A percentile compares a stretch with the other conserved stretches of the same genome.
Conservation (phyloP, 2,888 invertebrate genomes). For the Drosophila sordidapex region DNA sequence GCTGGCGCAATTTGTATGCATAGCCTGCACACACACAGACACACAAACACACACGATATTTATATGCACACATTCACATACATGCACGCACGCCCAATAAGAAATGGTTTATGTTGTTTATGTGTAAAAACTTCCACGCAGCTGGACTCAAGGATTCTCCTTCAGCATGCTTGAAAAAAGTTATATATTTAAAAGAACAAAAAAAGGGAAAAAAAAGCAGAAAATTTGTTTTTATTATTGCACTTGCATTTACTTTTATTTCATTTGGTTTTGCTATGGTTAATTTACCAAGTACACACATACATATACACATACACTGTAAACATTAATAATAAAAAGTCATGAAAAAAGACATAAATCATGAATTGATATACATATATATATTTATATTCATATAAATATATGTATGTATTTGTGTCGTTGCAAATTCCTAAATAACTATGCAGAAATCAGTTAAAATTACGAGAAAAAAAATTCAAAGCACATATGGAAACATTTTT, state of each 20-base stretch:
- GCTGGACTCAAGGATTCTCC: slow-evolving; percentile 4
- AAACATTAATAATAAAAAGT: slow-evolving; percentile 28
- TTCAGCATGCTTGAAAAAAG: slow-evolving; percentile 9
- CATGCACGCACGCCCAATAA: slow-evolving; percentile 20
- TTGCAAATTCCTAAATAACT: slow-evolving; percentile 52
- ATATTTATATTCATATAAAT: slow-evolving; percentile 20
- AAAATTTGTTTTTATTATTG: slow-evolving; percentile 36
- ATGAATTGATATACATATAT: slow-evolving; percentile 24
- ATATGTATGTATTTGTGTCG: slow-evolving; percentile 51
- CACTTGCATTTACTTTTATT: slow-evolving; percentile 54
- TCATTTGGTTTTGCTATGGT: slow-evolving; percentile 28
- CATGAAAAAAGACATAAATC: slow-evolving; percentile 10
- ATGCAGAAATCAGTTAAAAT: slow-evolving; percentile 15
- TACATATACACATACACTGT: slow-evolving; percentile 27
- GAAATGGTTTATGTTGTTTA: slow-evolving; percentile 22
- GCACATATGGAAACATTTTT: slow-evolving; percentile 8
- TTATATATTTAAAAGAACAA: neutral
- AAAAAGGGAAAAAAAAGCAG: neutral
- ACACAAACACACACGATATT: slow-evolving; percentile 25
- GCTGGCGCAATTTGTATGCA: slow-evolving; percentile 17
- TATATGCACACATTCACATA: slow-evolving; percentile 39
- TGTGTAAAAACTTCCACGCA: slow-evolving; percentile 15
- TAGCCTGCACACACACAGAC: slow-evolving; percentile 11
- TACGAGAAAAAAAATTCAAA: neutral
- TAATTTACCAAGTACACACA: slow-evolving; percentile 22